Percentiles rank a stretch among this genome's conserved stretches.
Evolutionary conservation across 1,140 invertebrate genomes (phyloP).

Genomic region (Parapsyche elsis): DNA sequence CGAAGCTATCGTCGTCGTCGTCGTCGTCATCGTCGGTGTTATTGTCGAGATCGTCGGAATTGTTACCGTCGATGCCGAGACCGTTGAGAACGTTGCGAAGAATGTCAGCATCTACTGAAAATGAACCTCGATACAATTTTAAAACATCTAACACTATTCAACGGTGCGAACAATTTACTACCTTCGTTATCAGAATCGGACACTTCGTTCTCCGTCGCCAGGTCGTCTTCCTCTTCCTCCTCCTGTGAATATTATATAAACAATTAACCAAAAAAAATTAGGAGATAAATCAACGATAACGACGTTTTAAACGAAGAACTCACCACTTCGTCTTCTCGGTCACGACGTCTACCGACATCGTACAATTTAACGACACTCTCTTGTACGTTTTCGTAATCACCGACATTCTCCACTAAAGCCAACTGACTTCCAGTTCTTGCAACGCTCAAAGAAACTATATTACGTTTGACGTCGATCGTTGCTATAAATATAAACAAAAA

Average conservation of each 20-base stretch:
- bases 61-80: conserved; percentile 33
- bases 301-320: not conserved
- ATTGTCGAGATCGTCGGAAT: conserved; percentile 32
- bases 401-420: conserved; percentile 85
- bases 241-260: conserved; percentile 63
- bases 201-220: conserved; percentile 68
- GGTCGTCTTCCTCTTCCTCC: conserved; percentile 78
- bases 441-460: conserved; percentile 79
- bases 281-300: conserved; percentile 45
- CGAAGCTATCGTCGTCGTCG: conserved; percentile 61
- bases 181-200: conserved; percentile 65
- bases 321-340: conserved; percentile 80
- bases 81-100: conserved; percentile 41
- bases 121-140: conserved; percentile 14
- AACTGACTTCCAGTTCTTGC: conserved; percentile 83
- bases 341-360: conserved; percentile 79
- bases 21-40: conserved; percentile 60
- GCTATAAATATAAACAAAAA: conserved; percentile 67
- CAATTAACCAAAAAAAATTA: conserved; percentile 30
- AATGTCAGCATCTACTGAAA: conserved; percentile 53
- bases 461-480: conserved; percentile 89
- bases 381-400: conserved; percentile 78
- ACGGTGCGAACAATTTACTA: conserved; percentile 53
- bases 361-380: conserved; percentile 87
- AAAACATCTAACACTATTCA: conserved; percentile 16